phyloP scores from a whole-genome alignment of 2,888 invertebrate species.

The Oscheius sp. region DNA sequence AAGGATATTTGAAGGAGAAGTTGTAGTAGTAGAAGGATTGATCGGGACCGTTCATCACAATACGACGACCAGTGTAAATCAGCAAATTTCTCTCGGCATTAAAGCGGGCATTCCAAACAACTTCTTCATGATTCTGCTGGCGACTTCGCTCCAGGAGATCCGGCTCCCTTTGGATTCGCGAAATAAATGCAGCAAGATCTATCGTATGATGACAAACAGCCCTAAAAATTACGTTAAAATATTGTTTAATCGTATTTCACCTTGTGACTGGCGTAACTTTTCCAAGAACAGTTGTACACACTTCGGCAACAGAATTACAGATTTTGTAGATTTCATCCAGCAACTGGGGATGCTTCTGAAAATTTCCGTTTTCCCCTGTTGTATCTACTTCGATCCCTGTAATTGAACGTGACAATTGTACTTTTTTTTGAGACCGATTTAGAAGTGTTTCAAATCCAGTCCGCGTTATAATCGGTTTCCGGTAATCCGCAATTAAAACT shows the following conservation, averaged over 20 bases:
- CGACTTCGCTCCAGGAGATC: background rate
- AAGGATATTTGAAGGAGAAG: conserved; percentile 7
- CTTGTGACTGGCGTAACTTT: background rate
- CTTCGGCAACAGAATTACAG: background rate
- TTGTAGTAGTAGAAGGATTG: conserved; percentile 14
- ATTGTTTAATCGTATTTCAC: background rate
- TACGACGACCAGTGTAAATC: conserved; percentile 1
- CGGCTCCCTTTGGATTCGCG: background rate
- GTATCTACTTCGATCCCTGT: no score
- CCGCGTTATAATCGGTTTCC: background rate
- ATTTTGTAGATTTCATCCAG: conserved; percentile 7
- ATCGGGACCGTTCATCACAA: background rate
- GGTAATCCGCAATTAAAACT: background rate
- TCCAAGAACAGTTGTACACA: conserved; percentile 9
- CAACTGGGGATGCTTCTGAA: conserved; percentile 11
- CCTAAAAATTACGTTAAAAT: background rate
- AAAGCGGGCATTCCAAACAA: background rate
- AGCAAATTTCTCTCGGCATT: background rate
- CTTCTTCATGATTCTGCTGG: background rate
- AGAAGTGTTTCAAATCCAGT: background rate
- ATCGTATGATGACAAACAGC: background rate
- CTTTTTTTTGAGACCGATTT: no score
- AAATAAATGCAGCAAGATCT: background rate
- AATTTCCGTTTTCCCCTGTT: no score
- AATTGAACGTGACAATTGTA: no score